Evolutionary conservation across 2,888 invertebrate species (phyloP).

Genomic region (Sarcophaga caerulescens): DNA sequence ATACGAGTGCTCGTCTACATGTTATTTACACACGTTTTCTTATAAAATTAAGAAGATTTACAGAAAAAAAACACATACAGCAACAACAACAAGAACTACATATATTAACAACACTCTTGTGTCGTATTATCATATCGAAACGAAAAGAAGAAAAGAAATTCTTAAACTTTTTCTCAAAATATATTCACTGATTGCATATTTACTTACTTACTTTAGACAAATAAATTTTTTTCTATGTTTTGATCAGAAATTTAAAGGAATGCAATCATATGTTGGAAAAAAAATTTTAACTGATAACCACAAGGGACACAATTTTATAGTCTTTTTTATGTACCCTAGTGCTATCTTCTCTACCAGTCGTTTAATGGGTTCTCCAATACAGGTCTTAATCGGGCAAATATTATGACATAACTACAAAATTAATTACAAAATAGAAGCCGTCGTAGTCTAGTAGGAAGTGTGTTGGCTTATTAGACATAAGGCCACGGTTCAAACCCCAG

Average conservation of each 20-base stretch:
- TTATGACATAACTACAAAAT: too few relatives aligned
- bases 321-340: too few relatives aligned
- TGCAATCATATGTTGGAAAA: neutral
- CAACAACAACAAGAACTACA: neutral
- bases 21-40: constrained; percentile 79
- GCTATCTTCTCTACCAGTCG: too few relatives aligned
- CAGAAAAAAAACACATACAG: neutral
- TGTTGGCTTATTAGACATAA: too few relatives aligned
- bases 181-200: constrained; percentile 70
- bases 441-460: too few relatives aligned
- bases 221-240: constrained; percentile 14
- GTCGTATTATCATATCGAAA: constrained; percentile 16
- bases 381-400: too few relatives aligned
- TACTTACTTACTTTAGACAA: constrained; percentile 58
- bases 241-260: constrained; percentile 9
- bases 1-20: constrained; percentile 70
- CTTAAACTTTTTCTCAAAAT: constrained; percentile 46
- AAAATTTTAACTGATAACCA: neutral
- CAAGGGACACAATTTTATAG: too few relatives aligned
- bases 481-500: too few relatives aligned
- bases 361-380: too few relatives aligned
- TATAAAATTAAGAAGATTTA: constrained; percentile 75
- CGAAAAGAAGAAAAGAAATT: neutral
- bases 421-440: too few relatives aligned
- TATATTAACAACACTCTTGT: constrained; percentile 38